phyloP scores from a whole-genome alignment of 2,113 vertebrate species.

The Leucopsar rothschildi region DNA sequence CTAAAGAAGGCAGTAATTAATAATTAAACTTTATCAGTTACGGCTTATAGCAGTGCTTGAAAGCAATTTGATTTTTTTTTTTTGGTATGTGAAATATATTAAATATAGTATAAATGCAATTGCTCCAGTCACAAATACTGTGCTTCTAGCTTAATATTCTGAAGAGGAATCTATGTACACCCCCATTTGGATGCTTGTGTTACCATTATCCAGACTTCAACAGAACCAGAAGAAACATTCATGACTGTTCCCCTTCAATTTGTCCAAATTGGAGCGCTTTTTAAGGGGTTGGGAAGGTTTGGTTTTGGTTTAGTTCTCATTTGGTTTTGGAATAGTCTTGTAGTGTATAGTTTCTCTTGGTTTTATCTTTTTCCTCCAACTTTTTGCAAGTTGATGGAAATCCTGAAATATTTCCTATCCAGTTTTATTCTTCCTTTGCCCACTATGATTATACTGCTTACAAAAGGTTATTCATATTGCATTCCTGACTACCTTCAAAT shows the following conservation, averaged over 20 bases:
- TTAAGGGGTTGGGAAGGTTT: not conserved
- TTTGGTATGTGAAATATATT: not conserved
- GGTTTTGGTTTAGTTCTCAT: not conserved
- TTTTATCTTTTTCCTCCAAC: not conserved
- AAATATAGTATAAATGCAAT: not conserved
- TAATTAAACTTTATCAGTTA: not conserved
- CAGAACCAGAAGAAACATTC: not conserved
- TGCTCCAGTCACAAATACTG: not conserved
- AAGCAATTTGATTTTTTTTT: not conserved
- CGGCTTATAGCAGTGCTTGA: not conserved
- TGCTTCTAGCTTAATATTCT: not conserved
- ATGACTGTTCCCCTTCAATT: not conserved
- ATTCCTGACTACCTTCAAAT: not conserved
- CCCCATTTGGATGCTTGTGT: not conserved
- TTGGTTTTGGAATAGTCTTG: not conserved
- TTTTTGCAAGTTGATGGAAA: not conserved
- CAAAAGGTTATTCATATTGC: not conserved
- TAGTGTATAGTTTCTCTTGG: not conserved
- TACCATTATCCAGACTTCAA: not conserved
- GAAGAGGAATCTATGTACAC: not conserved
- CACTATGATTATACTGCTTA: not conserved
- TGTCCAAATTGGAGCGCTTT: not conserved
- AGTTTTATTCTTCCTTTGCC: not conserved
- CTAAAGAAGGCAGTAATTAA: not conserved
- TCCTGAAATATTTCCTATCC: not conserved